These are phyloP conservation scores for Hypselothyrea guttata DNA, from an alignment of 2,888 invertebrate genomes.

Conservation along the genomic window DNA sequence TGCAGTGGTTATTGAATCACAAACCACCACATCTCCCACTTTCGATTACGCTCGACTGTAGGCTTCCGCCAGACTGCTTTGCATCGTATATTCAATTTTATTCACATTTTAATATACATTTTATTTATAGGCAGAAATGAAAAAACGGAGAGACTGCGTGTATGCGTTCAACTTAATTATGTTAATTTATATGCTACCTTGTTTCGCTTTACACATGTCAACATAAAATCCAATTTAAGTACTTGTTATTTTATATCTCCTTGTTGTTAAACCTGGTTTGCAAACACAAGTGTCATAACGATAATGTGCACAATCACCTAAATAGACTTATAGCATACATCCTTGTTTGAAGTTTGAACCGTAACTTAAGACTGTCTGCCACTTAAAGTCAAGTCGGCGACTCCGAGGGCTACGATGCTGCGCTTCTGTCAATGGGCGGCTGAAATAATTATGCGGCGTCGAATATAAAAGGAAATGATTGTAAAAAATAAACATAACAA, in stretches of 20 bases:
- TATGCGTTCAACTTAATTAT: background rate
- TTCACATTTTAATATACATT: no score
- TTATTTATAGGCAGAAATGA: no score
- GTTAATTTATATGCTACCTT: background rate
- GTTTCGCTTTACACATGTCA: background rate
- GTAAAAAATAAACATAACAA: slow-evolving; percentile 26
- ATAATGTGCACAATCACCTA: slow-evolving; percentile 24
- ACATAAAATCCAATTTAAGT: slow-evolving; percentile 18
- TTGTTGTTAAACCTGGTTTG: slow-evolving; percentile 15
- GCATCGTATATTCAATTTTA: no score
- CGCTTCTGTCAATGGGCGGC: slow-evolving; percentile 31
- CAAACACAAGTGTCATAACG: slow-evolving; percentile 1
- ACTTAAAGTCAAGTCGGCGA: slow-evolving; percentile 25
- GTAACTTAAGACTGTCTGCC: slow-evolving; percentile 30
- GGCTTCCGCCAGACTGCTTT: no score
- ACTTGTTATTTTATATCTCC: slow-evolving; percentile 18
- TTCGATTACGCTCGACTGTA: no score
- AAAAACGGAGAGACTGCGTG: no score
- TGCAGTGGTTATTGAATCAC: no score
- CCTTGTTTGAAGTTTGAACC: slow-evolving; percentile 1
- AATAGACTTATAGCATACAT: slow-evolving; percentile 29
- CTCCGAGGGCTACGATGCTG: slow-evolving; percentile 34
- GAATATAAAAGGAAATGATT: slow-evolving; percentile 44
- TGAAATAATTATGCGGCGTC: slow-evolving; percentile 62
- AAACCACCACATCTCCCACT: no score